Evolutionary conservation across 2,888 invertebrate genomes (phyloP).

Genomic region (Chrysolina americana): DNA sequence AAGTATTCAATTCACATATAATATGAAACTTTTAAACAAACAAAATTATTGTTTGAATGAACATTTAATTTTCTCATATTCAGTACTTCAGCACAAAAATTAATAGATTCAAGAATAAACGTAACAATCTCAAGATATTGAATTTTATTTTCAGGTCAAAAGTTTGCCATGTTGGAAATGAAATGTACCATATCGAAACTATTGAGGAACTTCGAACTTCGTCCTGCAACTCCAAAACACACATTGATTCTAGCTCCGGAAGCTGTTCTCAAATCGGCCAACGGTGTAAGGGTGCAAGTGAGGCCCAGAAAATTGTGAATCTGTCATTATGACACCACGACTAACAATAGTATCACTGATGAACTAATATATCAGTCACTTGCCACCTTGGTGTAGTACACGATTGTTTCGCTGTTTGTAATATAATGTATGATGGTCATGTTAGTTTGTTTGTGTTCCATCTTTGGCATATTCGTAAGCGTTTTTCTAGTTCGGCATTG

Average conservation of each 20-base stretch:
- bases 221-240: conserved; percentile 48
- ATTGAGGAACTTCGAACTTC: conserved; percentile 69
- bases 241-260: conserved; percentile 62
- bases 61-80: neutral
- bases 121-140: neutral
- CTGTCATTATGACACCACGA: too few relatives aligned
- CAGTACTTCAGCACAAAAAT: neutral
- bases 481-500: too few relatives aligned
- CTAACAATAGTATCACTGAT: too few relatives aligned
- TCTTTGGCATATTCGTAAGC: too few relatives aligned
- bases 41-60: too few relatives aligned
- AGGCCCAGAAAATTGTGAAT: conserved; percentile 36
- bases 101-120: neutral
- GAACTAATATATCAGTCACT: too few relatives aligned
- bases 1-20: too few relatives aligned
- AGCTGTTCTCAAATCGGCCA: conserved; percentile 70
- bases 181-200: conserved; percentile 72
- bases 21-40: too few relatives aligned
- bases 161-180: conserved; percentile 72
- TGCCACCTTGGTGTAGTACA: too few relatives aligned
- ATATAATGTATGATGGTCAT: too few relatives aligned
- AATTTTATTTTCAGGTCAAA: conserved; percentile 64
- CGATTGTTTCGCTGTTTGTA: too few relatives aligned
- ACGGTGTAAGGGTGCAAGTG: conserved; percentile 67
- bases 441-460: too few relatives aligned